Conservation (phyloP, 2,888 invertebrate species). For the Boloria euphrosyne region DNA sequence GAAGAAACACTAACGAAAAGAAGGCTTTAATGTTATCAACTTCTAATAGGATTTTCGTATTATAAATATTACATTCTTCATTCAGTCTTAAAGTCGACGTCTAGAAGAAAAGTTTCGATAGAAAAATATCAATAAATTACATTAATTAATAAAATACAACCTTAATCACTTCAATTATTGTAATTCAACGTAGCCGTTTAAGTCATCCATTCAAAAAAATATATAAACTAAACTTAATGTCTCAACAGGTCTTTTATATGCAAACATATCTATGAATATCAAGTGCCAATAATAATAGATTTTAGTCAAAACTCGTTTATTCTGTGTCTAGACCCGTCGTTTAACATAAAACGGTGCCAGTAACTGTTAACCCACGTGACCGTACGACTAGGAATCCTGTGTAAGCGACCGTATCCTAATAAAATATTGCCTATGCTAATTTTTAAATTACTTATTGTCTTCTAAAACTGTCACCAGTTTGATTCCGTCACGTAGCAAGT, state of each 20-base stretch:
- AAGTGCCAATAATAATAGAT: slow-evolving; percentile 19
- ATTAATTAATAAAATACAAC: no score
- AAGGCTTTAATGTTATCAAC: no score
- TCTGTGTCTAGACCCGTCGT: not conserved
- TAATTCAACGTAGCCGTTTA: not conserved
- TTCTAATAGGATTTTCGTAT: no score
- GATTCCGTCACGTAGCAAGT: no score
- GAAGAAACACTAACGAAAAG: no score
- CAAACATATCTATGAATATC: slow-evolving; percentile 1
- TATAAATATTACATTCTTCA: no score
- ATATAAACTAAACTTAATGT: not conserved
- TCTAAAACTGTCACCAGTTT: no score
- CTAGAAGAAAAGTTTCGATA: no score
- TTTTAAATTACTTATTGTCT: no score
- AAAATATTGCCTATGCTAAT: not conserved
- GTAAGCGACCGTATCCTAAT: not conserved
- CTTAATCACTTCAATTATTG: not conserved
- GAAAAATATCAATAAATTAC: no score
- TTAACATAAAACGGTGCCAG: slow-evolving; percentile 5
- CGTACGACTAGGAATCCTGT: not conserved
- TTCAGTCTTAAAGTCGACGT: no score
- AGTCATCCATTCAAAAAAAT: not conserved
- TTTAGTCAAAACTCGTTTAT: slow-evolving; percentile 19
- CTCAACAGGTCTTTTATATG: slow-evolving; percentile 9
- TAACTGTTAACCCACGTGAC: slow-evolving; percentile 18